Conservation (phyloP, 2,888 invertebrate genomes). For the Hemithea aestivaria region DNA sequence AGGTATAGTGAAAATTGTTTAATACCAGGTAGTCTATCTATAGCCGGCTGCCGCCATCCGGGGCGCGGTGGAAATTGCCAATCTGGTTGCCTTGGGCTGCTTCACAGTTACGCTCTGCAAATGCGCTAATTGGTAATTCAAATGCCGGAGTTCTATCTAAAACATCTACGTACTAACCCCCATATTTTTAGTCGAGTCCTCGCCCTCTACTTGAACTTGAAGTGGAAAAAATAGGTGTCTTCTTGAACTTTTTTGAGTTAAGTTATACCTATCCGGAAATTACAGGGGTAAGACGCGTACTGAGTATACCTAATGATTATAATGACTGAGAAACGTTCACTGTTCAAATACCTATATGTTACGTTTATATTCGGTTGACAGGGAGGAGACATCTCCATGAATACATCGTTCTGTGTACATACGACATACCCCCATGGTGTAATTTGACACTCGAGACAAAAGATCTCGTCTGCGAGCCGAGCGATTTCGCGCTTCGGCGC, state of each 20-base stretch:
- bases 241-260: too few relatives aligned
- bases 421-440: constrained; percentile 2
- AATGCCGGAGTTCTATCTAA: constrained; percentile 10
- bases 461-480: constrained; percentile 4
- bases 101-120: constrained; percentile 18
- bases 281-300: too few relatives aligned
- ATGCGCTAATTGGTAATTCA: constrained; percentile 22
- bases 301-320: constrained; percentile 8
- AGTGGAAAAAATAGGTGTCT: too few relatives aligned
- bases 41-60: not conserved
- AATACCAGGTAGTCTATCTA: constrained; percentile 8
- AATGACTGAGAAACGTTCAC: constrained; percentile 5
- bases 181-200: too few relatives aligned
- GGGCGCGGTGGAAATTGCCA: constrained; percentile 13
- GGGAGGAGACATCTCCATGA: not conserved
- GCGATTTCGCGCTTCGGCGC: constrained; percentile 6
- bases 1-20: constrained; percentile 5
- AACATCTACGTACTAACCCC: too few relatives aligned
- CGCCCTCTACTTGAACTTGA: too few relatives aligned
- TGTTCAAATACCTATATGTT: constrained; percentile 3
- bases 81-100: constrained; percentile 13
- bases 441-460: constrained; percentile 15
- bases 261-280: too few relatives aligned
- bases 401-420: constrained; percentile 7
- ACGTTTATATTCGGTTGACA: too few relatives aligned